Base-by-base conservation (phyloP, 2,797 vertebrate genomes). In the Furcifer pardalis region DNA sequence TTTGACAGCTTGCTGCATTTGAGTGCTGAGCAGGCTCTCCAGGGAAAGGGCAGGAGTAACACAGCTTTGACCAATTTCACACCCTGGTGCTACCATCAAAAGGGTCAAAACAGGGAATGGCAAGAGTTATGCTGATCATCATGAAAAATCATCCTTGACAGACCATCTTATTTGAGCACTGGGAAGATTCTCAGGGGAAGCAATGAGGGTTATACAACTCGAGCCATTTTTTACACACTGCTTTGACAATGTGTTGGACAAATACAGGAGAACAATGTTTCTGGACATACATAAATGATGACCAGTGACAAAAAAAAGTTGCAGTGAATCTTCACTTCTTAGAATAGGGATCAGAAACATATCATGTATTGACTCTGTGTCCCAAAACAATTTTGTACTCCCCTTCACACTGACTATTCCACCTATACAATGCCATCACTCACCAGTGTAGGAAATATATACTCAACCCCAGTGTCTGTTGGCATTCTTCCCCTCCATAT, bases 131-230 rank as follows among this genome's bases (percentile, higher is more conserved):
- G 72, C 42, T 76, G 23, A 87, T 62, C 89, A 78, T 80, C 81
- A 84, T 8, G 17, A 40, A 89, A 73, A 91, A 90, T 79, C 71
- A 87, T 87, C 85, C 65, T 81, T 86, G 82, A 84, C 72, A 88
- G 40, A 15, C 74, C 72, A 65, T 74, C 84, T 35, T 85, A 5
- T 78, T 69, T 44, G 72, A 81, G 7, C 40, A 3, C 37, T 52
- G 37, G 87, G 87, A 84, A 89, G 74, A 83, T 74, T 90, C 78
- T 78, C 44, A 25, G 77, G 81, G 86, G 83, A 90, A 83, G 35
- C 2, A 62, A 49, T 75, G 84, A 72, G 89, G 88, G 46, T 71
- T 71, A 35, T 0, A 5, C 32, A 4, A 0, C 79, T 84, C 56
- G 52, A 77, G 84, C 63, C 10, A 76, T 35, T 88, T n/a, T 87